Evolutionary conservation across 2,113 vertebrate genomes (phyloP), one percentile per base, ranked within the genome.

Genomic region (Orthochromis malagaraziensis): DNA sequence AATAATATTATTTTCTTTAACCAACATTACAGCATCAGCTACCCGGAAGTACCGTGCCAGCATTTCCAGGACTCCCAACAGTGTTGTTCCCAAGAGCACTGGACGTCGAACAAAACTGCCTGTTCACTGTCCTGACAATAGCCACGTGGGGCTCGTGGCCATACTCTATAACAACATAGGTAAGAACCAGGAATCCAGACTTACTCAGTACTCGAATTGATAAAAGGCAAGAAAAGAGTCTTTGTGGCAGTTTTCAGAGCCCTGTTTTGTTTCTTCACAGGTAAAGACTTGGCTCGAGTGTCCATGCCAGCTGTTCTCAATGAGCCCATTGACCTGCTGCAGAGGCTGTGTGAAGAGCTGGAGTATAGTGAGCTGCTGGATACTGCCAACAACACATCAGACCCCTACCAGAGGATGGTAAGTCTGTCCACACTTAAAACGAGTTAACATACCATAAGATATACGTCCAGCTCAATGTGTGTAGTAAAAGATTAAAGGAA

Each of bases 81-180:
- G 3, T 3, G 65, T 68, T 2, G 82, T 54, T 60, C 93, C 89
- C n/a, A 93, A 93, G 83, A 93, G 88, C 84, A 94, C 86, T 0
- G 95, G 96, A 12, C 91, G 95, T 0, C 95, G 97, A 31, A 97
- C 94, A 5, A 95, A 93, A 2, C 95, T 99, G 21, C 97, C 97
- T 0, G 97, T 97, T 0, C 92, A 92, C 70, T 97, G 97, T 2
- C 93, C 97, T 0, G 97, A 97, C 4, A 96, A 98, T 38, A 96
- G 96, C 9, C 97, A 98, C 2, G 96, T 99, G 51, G 98, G 98
- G 85, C 94, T 99, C 29, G 97, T 98, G 94, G 96, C 97, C 9
- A 97, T 99, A 40, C 96, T 99, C 53, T 97, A 98, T 80, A 98
- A 98, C 89, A 98, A 98, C 95, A 98, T 99, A n/a, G 98, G 95